phyloP scores from a whole-genome alignment of 2,113 vertebrate genomes.

The Spizaetus ornatus region DNA sequence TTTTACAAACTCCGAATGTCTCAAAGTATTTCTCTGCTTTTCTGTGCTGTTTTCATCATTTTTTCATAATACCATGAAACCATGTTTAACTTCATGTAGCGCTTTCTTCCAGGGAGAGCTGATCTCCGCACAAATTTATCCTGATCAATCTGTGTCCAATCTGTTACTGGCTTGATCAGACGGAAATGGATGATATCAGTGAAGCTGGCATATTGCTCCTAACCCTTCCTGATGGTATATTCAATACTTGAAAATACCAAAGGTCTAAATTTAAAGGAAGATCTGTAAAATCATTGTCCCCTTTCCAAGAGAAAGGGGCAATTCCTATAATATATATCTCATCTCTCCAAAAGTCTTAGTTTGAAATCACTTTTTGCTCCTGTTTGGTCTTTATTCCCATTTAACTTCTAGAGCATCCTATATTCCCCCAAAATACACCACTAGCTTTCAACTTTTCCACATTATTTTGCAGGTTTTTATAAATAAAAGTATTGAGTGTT shows the following conservation, averaged over 20 bases:
- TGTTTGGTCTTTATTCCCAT: neutral
- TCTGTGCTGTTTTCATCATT: neutral
- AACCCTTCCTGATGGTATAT: neutral
- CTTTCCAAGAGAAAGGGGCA: neutral
- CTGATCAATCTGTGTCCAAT: conserved; percentile 16
- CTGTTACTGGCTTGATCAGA: conserved; percentile 27
- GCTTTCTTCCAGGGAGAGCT: neutral
- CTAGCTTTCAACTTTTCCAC: neutral
- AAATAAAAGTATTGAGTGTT: neutral
- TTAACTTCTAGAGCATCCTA: neutral
- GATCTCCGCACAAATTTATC: neutral
- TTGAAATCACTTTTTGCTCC: neutral
- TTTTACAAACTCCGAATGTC: neutral
- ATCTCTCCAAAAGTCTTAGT: neutral
- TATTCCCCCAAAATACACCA: neutral
- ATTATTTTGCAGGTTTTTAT: neutral
- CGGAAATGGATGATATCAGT: neutral
- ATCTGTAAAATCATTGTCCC: neutral
- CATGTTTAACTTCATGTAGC: neutral
- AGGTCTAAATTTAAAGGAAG: conserved; percentile 17
- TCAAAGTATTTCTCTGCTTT: neutral
- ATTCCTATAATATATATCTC: neutral
- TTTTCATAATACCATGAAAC: neutral
- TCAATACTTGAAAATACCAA: conserved; percentile 15
- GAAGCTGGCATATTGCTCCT: neutral